Evolutionary conservation across 2,888 invertebrate species (phyloP), one percentile per base, ranked within the genome.

Genomic region (Dinocampus coccinellae): DNA sequence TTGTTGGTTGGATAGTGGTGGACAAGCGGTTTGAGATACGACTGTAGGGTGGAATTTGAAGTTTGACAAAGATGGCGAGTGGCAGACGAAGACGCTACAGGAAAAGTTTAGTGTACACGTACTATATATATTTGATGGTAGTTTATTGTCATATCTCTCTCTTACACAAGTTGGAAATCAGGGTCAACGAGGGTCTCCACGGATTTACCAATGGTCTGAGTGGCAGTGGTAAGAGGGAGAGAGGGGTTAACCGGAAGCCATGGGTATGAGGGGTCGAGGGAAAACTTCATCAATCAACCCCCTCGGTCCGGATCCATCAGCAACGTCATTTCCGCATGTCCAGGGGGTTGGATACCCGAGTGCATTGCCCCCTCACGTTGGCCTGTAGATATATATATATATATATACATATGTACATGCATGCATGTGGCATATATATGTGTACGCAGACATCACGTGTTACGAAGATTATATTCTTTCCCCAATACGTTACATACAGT

Each of bases 301-400:
- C 73, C 74, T 73, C 76, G 76, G 77, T 73, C 78, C 78, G 78
- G 80, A 85, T 84, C 82, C 80, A 84, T 84, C 84, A 81, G 78
- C 82, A 78, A 78, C 82, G 83, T 84, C 82, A 83, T 84, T 84
- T 84, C 84, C 85, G 83, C 77, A 80, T 78, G 81, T 81, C 81
- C 78, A 77, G 78, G 80, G 80, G 80, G 53, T 36, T 78, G 78
- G 77, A 77, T 76, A 76, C 70, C 72, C 42, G 75, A 76, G 80
- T 75, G 74, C 77, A 76, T 77, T 78, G 76, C 77, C 76, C 78
- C 76, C 60, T 34, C 22, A 36, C 29, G 47, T 67, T 33, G 33
- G 33, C 65, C 39, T 58, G 63, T 70, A 42, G 55, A 24, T 26
- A n/a, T n/a, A n/a, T n/a, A n/a, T n/a, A n/a, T n/a, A n/a, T n/a